These are phyloP conservation scores for Hemaris fuciformis DNA, from an alignment of 2,888 invertebrate genomes.

Conservation along the genomic window DNA sequence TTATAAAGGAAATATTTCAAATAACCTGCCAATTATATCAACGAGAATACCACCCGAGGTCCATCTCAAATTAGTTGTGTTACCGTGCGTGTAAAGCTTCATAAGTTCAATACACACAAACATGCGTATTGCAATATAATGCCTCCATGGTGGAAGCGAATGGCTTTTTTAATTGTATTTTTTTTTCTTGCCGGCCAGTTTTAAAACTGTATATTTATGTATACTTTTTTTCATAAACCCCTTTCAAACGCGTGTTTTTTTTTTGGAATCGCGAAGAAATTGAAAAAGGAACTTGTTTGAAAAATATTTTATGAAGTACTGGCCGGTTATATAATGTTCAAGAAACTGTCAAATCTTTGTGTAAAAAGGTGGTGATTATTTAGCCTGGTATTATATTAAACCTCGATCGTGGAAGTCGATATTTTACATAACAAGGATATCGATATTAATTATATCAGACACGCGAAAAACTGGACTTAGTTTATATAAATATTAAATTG, in stretches of 20 bases:
- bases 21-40: slow-evolving; percentile 12
- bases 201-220: slow-evolving; percentile 11
- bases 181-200: background rate
- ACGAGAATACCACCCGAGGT: background rate
- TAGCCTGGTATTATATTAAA: background rate
- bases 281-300: slow-evolving; percentile 2
- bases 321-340: background rate
- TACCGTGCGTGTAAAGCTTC: slow-evolving; percentile 21
- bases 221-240: background rate
- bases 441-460: background rate
- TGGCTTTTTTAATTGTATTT: slow-evolving; percentile 11
- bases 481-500: background rate
- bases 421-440: background rate
- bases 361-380: background rate
- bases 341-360: background rate
- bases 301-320: background rate
- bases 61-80: background rate
- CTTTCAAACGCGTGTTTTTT: background rate
- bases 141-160: slow-evolving; percentile 5
- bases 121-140: slow-evolving; percentile 17
- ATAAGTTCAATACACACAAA: slow-evolving; percentile 24
- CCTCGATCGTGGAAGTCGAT: background rate
- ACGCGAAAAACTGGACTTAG: background rate
- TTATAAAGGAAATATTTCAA: background rate
- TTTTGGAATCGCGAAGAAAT: background rate